Conservation (phyloP, 2,888 invertebrate genomes). For the Acleris emargana region DNA sequence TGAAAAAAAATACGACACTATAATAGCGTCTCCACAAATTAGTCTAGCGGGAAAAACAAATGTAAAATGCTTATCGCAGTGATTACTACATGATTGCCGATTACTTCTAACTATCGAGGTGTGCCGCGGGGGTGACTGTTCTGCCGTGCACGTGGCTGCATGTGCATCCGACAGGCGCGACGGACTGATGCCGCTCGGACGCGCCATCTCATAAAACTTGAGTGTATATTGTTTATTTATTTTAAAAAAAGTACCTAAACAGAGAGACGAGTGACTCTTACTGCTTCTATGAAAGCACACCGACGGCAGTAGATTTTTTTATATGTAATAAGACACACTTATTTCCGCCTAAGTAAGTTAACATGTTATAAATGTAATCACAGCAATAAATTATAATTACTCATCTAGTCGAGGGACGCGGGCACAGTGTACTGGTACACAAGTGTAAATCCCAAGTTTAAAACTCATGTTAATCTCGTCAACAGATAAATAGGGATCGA, state of each 20-base stretch:
- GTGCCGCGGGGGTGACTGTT: constrained; percentile 27
- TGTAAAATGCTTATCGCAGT: constrained; percentile 42
- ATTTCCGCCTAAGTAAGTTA: constrained; percentile 67
- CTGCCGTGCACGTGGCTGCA: constrained; percentile 9
- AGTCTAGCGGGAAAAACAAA: constrained; percentile 39
- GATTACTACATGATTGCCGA: constrained; percentile 38
- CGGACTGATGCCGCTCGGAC: constrained; percentile 43
- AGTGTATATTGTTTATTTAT: constrained; percentile 46
- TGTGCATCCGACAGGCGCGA: constrained; percentile 3
- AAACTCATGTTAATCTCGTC: no score
- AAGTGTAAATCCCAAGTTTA: no score
- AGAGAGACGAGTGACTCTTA: constrained; percentile 47
- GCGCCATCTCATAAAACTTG: constrained; percentile 45
- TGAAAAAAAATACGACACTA: constrained; percentile 23
- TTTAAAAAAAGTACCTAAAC: constrained; percentile 49
- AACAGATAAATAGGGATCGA: no score
- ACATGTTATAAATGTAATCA: constrained; percentile 80
- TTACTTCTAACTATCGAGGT: constrained; percentile 31
- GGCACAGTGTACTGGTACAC: no score
- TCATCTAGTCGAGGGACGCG: constrained; percentile 62
- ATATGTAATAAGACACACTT: constrained; percentile 65
- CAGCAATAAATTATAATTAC: constrained; percentile 79
- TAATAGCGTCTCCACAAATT: constrained; percentile 40
- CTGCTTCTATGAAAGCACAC: constrained; percentile 55
- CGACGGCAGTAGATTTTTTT: constrained; percentile 57